Evolutionary conservation across 2,797 vertebrate genomes (phyloP), one percentile per base, ranked within the genome.

Genomic region (Delichon dasypus): DNA sequence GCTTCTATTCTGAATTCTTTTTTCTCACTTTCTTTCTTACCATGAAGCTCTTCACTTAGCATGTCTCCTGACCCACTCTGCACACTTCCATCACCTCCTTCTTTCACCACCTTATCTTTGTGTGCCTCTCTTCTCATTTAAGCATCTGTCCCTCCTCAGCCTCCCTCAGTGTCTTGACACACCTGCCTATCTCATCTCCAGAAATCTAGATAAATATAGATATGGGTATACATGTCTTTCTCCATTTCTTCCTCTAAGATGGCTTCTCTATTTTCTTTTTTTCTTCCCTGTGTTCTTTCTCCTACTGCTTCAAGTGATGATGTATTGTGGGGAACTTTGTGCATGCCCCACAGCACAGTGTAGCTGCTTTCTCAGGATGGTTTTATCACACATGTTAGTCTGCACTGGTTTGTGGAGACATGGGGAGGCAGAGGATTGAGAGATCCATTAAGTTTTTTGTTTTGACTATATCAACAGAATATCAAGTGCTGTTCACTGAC

Each of bases 281-380:
- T 16, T 42, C 15, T 26, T 66, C 16, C 34, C 27, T 38, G 17
- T 62, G 6, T 27, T 45, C 12, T 34, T 91, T 68, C 17, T 51
- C 38, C 19, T 78, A 16, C 23, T 68, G 13, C 36, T 53, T 51
- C 61, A 48, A 38, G 27, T 38, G 13, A 16, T 50, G 9, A 18
- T 55, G 23, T 85, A n/a, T 57, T 61, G 2, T n/a, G 50, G 30
- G 45, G 10, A 44, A 4, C 30, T 74, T 50, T 8, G 7, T n/a
- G 10, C 2, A 1, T 23, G 29, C 16, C 29, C 16, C 16, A 30
- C 2, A 1, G 9, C 29, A 6, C 6, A 32, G 54, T 0, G 1
- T 20, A 45, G 45, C 42, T 64, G 30, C 48, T 66, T 85, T 89
- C 32, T 44, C 26, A 50, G 11, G 2, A 2, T 21, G 10, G 13